Evolutionary conservation across 2,888 invertebrate species (phyloP).

Genomic region (Morpho helenor): DNA sequence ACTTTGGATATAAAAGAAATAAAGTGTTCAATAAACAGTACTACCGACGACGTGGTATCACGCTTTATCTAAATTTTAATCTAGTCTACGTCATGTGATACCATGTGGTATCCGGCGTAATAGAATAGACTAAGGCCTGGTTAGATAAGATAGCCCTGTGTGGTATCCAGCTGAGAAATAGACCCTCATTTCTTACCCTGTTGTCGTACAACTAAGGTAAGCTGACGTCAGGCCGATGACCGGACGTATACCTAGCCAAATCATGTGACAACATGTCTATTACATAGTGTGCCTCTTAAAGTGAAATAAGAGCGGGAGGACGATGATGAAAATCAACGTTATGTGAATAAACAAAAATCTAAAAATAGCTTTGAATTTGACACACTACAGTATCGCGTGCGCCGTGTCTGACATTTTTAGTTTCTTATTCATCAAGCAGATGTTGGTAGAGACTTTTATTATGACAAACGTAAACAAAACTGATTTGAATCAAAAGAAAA

Average conservation of each 20-base stretch:
- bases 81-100: neutral
- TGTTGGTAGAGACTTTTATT: neutral
- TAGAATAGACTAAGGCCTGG: too few species aligned
- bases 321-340: neutral
- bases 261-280: too few species aligned
- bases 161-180: neutral
- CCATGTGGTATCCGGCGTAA: too few species aligned
- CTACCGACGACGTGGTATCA: neutral
- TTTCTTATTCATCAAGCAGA: neutral
- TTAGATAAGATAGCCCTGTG: too few species aligned
- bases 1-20: conserved; percentile 3
- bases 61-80: neutral
- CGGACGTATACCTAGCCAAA: neutral
- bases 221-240: neutral
- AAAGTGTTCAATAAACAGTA: neutral
- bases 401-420: neutral
- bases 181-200: neutral
- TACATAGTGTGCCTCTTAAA: too few species aligned
- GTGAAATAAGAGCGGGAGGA: neutral
- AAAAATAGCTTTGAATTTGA: neutral
- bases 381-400: neutral
- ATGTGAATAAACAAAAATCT: neutral
- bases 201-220: neutral
- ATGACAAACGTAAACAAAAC: conserved; percentile 1
- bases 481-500: neutral